Evolutionary conservation across 2,797 vertebrate species (phyloP).

Genomic region (Danio aesculapii): DNA sequence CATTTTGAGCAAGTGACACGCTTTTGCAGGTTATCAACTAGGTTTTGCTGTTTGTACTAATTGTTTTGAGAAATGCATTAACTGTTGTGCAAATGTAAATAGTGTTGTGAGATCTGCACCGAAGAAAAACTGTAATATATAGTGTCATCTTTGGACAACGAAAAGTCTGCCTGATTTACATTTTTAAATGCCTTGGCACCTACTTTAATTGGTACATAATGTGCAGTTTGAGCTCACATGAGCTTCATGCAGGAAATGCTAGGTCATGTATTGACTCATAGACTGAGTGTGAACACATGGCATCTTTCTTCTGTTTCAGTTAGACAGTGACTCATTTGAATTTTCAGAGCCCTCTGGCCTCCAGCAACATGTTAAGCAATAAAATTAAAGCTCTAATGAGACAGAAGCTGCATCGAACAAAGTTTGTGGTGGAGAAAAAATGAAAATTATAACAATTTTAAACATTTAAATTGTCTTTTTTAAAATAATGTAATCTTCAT

Average conservation of each 20-base stretch:
- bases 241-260: conserved; percentile 32
- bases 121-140: too few species aligned
- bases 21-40: too few species aligned
- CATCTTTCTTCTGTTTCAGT: conserved; percentile 20
- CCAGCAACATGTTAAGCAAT: conserved; percentile 5
- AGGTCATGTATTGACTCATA: conserved; percentile 43
- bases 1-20: too few species aligned
- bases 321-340: conserved; percentile 24
- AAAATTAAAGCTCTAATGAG: neutral
- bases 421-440: too few species aligned
- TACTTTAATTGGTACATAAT: conserved; percentile 9
- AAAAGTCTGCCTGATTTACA: neutral
- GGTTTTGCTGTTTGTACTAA: too few species aligned
- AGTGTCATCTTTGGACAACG: neutral
- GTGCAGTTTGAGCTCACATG: conserved; percentile 16
- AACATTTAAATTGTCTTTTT: too few species aligned
- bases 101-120: too few species aligned
- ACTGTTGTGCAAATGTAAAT: too few species aligned
- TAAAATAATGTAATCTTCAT: too few species aligned
- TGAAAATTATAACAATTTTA: too few species aligned
- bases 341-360: neutral
- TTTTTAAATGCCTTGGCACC: conserved; percentile 10
- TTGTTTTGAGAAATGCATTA: too few species aligned
- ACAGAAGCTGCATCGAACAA: neutral
- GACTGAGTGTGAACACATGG: conserved; percentile 28